Percentiles rank a stretch among this genome's conserved stretches.
These are phyloP conservation scores for Calameuta pallipes DNA, from an alignment of 2,888 invertebrate genomes.

Conservation along the genomic window DNA sequence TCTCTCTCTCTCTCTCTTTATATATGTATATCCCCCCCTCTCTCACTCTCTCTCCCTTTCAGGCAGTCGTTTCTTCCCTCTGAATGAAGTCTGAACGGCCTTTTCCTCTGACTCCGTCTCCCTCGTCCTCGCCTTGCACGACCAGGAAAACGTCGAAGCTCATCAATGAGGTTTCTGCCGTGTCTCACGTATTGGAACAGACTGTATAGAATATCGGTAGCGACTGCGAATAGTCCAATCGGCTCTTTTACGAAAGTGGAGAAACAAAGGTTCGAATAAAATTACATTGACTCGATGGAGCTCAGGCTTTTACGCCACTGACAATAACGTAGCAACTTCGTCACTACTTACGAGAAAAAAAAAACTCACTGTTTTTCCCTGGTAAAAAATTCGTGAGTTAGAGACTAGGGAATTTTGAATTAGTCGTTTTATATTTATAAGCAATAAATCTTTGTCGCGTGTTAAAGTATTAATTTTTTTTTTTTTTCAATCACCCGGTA, in stretches of 20 bases:
- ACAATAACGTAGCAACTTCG: not conserved
- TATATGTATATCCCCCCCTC: no score
- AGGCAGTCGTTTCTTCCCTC: not conserved
- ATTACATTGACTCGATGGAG: not conserved
- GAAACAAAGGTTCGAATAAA: not conserved
- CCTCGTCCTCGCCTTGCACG: not conserved
- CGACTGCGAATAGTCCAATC: not conserved
- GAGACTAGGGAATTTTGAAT: no score
- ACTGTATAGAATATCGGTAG: not conserved
- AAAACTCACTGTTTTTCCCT: no score
- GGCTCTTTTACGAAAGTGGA: not conserved
- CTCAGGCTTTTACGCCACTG: not conserved
- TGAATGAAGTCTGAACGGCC: not conserved
- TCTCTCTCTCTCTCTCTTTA: no score
- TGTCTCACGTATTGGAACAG: not conserved
- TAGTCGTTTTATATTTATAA: no score
- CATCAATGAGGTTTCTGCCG: not conserved
- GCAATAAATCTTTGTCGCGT: not conserved
- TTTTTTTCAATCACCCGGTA: not conserved
- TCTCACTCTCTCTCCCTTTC: no score
- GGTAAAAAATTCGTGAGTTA: no score
- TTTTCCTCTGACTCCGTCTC: not conserved
- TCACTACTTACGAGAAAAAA: not conserved
- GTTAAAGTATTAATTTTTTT: not conserved
- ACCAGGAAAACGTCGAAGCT: not conserved